Evolutionary conservation across 2,888 invertebrate genomes (phyloP), one percentile per base, ranked within the genome.

Genomic region (Clepsis dumicolana): DNA sequence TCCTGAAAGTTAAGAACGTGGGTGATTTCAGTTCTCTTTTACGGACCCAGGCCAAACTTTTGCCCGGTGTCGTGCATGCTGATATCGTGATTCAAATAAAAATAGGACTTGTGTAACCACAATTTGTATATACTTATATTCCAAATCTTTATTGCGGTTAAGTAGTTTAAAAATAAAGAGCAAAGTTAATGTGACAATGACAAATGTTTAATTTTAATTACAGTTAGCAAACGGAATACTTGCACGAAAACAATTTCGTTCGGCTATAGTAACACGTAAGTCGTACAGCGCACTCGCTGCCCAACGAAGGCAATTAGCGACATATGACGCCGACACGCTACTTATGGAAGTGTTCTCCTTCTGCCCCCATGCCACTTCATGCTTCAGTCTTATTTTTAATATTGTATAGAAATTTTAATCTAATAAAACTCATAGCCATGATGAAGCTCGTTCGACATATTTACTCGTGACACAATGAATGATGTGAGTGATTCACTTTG

Each of bases 281-380:
- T 70, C 71, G 71, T 64, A 74, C 68, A 65, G 72, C 70, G 73
- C 63, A 65, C 77, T 79, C 78, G 76, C 81, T 82, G 83, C 73
- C 84, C 84, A 83, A 83, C 81, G 82, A 82, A 81, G 84, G 85
- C 88, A 89, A 90, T 91, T 90, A 89, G 86, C 73, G 81, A 80
- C 89, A 89, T 82, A 85, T 85, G 88, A 82, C 82, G 83, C 80
- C 82, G 77, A 80, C 85, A 79, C 79, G 72, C 77, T 75, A 53
- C 60, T 64, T 74, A 77, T 78, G 78, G 70, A 77, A 81, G 77
- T 73, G 77, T 77, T 75, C 78, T 81, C 73, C 69, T 66, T 61
- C 64, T 41, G 38, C n/a, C 27, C 25, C 18, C 12, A 18, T 44
- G 44, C 25, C 44, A 54, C 32, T 32, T 32, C 12, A 2, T 10